phyloP scores from a whole-genome alignment of 2,888 invertebrate genomes.

The Dryomyza anilis region DNA sequence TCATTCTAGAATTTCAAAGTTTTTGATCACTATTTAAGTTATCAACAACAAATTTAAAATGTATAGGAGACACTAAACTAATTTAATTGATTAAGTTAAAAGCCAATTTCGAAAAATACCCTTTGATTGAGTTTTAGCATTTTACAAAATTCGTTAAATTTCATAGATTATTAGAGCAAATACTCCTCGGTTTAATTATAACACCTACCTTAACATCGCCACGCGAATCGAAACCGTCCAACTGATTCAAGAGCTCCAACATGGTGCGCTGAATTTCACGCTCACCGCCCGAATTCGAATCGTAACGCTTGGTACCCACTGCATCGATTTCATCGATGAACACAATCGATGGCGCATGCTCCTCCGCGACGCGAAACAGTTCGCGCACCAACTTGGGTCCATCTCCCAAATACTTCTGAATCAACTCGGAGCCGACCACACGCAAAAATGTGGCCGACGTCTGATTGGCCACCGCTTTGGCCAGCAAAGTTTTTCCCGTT shows the following conservation, averaged over 20 bases:
- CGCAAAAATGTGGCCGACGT: constrained; percentile 98
- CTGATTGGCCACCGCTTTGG: constrained; percentile 99
- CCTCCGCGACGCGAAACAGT: constrained; percentile 98
- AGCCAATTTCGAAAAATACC: neutral
- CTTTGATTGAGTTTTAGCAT: too few species aligned
- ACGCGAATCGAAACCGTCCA: constrained; percentile 96
- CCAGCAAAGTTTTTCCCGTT: constrained; percentile 96
- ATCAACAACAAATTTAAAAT: too few species aligned
- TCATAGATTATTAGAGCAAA: too few species aligned
- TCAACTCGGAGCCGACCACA: constrained; percentile 98
- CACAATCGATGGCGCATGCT: constrained; percentile 98
- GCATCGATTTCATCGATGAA: constrained; percentile 99
- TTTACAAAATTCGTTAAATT: too few species aligned
- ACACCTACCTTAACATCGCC: constrained; percentile 88
- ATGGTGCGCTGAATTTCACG: constrained; percentile 99
- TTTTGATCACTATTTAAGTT: too few species aligned
- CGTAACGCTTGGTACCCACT: constrained; percentile 97
- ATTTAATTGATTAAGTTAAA: too few species aligned
- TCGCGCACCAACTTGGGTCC: constrained; percentile 98
- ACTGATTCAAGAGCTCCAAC: constrained; percentile 97
- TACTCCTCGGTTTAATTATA: too few species aligned
- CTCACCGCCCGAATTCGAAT: constrained; percentile 99
- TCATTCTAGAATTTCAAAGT: too few species aligned
- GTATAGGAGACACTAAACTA: too few species aligned
- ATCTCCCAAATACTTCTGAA: constrained; percentile 99